Percentiles rank a stretch among this genome's conserved stretches.
Evolutionary conservation across 2,797 vertebrate species (phyloP).

Genomic region (Tauraco hartlaubi): DNA sequence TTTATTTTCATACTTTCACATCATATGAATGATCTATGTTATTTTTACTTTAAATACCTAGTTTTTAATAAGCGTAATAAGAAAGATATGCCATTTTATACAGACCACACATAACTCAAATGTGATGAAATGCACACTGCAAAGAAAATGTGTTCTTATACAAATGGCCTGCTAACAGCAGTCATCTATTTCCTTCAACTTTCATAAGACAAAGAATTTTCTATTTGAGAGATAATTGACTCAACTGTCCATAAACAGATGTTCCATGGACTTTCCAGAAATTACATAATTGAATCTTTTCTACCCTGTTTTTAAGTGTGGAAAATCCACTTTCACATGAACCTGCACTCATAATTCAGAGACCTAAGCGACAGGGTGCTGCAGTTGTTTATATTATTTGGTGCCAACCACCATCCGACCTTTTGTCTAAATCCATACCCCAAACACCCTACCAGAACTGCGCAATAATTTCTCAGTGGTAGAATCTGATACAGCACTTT

Average conservation of each 20-base stretch:
- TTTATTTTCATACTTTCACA: not conserved
- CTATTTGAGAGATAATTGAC: not conserved
- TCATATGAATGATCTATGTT: not conserved
- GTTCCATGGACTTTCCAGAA: not conserved
- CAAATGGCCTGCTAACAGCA: not conserved
- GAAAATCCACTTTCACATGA: not conserved
- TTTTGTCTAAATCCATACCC: rapidly evolving
- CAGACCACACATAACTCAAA: not conserved
- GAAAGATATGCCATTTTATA: not conserved
- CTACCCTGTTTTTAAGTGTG: not conserved
- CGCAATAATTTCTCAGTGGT: not conserved
- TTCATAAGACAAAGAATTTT: not conserved
- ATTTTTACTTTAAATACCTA: not conserved
- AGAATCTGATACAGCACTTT: not conserved
- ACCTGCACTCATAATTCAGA: not conserved
- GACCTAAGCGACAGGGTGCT: not conserved
- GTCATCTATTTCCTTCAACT: not conserved
- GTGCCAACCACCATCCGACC: rapidly evolving
- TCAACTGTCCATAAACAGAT: not conserved
- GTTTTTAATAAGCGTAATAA: not conserved
- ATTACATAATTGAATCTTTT: not conserved
- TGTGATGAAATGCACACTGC: not conserved
- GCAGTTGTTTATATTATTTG: not conserved
- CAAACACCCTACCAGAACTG: too few species aligned
- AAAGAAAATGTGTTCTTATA: not conserved